These are phyloP conservation scores for Rhingia campestris DNA, from an alignment of 2,888 invertebrate species.

Conservation along the genomic window DNA sequence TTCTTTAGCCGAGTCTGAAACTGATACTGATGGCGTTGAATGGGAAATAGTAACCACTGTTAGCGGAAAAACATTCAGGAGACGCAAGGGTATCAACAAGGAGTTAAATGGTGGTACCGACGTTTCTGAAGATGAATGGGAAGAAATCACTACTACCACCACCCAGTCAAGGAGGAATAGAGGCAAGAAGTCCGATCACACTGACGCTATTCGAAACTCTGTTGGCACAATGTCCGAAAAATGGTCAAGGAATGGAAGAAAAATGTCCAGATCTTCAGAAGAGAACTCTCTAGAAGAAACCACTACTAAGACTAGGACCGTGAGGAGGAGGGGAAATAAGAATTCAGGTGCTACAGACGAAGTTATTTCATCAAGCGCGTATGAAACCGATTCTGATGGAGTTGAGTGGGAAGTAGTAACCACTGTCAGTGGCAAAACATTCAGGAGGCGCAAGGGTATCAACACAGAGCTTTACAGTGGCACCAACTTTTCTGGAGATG, in stretches of 20 bases:
- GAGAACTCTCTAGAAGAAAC: background rate
- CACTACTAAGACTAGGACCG: background rate
- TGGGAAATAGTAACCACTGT: constrained; percentile 1
- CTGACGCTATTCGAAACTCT: too few species aligned
- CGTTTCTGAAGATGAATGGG: constrained; percentile 26
- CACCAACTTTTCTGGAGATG: constrained; percentile 15
- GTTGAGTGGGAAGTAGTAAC: constrained; percentile 13
- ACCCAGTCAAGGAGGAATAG: too few species aligned
- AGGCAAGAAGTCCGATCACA: too few species aligned
- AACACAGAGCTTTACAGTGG: background rate
- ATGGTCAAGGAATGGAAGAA: too few species aligned
- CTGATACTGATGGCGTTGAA: background rate
- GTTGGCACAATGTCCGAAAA: too few species aligned
- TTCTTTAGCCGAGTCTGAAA: background rate
- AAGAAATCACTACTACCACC: constrained; percentile 3
- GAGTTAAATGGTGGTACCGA: background rate
- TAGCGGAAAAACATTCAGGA: constrained; percentile 1
- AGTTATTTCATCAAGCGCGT: background rate
- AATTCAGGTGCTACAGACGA: background rate
- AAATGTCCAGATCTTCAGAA: too few species aligned
- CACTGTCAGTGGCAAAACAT: background rate
- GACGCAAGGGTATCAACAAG: background rate
- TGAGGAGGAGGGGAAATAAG: background rate
- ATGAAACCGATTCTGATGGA: background rate
- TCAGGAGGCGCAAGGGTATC: background rate